Percentiles rank a stretch among this genome's conserved stretches.
Conservation (phyloP, 2,113 vertebrate species). For the Dasyurus viverrinus region DNA sequence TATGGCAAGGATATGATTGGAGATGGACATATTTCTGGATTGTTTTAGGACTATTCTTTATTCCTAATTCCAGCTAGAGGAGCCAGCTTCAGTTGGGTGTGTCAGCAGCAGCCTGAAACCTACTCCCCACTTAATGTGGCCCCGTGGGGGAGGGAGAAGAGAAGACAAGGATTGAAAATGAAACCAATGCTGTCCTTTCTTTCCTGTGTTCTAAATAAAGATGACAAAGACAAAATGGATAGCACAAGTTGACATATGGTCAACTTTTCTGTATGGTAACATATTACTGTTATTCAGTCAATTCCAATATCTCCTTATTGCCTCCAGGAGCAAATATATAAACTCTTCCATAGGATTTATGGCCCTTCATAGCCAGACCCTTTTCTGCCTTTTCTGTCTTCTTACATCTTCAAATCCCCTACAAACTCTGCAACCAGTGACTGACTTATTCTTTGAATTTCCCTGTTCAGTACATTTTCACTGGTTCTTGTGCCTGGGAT, state of each 20-base stretch:
- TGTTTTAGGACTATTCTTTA: neutral
- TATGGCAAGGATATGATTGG: neutral
- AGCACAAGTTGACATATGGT: neutral
- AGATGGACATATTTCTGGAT: neutral
- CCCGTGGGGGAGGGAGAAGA: too few species aligned
- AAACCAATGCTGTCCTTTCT: neutral
- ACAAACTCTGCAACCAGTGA: neutral
- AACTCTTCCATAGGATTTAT: neutral
- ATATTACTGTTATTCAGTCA: neutral
- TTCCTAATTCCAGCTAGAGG: neutral
- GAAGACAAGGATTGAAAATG: neutral
- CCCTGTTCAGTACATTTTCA: neutral
- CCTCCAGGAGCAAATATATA: neutral
- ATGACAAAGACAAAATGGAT: neutral
- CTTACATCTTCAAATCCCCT: neutral
- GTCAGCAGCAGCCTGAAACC: too few species aligned
- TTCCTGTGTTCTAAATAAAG: too few species aligned
- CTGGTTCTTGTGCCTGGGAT: neutral
- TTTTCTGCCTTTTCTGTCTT: neutral
- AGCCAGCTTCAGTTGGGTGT: neutral
- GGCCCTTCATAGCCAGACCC: neutral
- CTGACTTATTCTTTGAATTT: neutral
- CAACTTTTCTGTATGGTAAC: neutral
- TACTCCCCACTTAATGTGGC: neutral
- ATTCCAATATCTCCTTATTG: neutral